Percentiles rank a stretch among this genome's conserved stretches.
Evolutionary conservation across 2,797 vertebrate species (phyloP).

Genomic region (Adelosebastes latens): DNA sequence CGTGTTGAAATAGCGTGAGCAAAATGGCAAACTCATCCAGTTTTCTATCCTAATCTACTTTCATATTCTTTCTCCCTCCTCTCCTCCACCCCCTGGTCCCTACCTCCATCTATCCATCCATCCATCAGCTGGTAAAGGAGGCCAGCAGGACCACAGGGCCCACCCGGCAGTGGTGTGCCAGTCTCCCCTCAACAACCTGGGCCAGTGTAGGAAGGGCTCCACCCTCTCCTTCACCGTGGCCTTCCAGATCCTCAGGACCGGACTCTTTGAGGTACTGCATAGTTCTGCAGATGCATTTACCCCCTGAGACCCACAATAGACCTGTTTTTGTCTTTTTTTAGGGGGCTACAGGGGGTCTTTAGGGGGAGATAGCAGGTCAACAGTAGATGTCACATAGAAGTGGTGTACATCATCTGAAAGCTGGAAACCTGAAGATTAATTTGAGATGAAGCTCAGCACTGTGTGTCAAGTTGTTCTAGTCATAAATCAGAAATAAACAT

Average conservation of each 20-base stretch:
- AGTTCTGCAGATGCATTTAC: background rate
- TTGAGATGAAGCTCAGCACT: too few relatives aligned
- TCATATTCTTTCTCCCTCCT: background rate
- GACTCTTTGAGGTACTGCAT: slow-evolving; percentile 88
- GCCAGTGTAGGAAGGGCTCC: slow-evolving; percentile 88
- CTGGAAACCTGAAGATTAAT: too few relatives aligned
- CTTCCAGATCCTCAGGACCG: slow-evolving; percentile 88
- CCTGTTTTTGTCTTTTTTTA: too few relatives aligned
- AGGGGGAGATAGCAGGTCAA: too few relatives aligned
- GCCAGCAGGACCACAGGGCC: slow-evolving; percentile 76
- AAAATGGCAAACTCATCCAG: too few relatives aligned
- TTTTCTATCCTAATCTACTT: background rate
- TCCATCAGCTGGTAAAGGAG: slow-evolving; percentile 74
- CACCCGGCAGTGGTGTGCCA: slow-evolving; percentile 86
- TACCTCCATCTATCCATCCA: background rate
- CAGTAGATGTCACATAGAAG: too few relatives aligned
- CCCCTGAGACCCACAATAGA: too few relatives aligned
- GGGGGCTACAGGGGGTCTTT: rapidly evolving
- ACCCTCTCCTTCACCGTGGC: slow-evolving; percentile 87
- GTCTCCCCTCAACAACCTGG: slow-evolving; percentile 88
- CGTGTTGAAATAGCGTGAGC: background rate
- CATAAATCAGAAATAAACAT: too few relatives aligned
- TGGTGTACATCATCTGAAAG: too few relatives aligned
- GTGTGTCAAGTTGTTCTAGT: too few relatives aligned
- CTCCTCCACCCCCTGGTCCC: background rate